phyloP scores from a whole-genome alignment of 2,113 vertebrate species.

The Gymnogyps californianus region DNA sequence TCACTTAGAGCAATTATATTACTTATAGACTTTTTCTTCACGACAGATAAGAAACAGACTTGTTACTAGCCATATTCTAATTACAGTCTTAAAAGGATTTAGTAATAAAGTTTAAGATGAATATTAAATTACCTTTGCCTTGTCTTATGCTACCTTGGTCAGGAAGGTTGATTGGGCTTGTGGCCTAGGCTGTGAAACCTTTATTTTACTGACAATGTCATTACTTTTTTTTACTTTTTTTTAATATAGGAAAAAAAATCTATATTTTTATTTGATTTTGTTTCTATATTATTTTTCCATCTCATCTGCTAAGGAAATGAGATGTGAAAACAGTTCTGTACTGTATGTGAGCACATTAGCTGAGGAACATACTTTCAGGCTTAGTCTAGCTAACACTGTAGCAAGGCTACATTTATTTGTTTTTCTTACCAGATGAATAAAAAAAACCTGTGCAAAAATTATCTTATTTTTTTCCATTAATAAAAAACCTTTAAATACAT shows the following conservation, averaged over 20 bases:
- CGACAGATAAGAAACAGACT: not conserved
- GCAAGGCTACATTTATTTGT: not conserved
- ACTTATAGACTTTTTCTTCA: not conserved
- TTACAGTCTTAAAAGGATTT: not conserved
- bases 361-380: not conserved
- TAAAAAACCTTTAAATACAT: not conserved
- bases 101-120: not conserved
- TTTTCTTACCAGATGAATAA: not conserved
- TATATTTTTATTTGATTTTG: conserved; percentile 25
- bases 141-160: not conserved
- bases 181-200: not conserved
- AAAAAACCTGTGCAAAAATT: not conserved
- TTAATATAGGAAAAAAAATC: not conserved
- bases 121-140: not conserved
- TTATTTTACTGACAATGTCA: not conserved
- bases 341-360: not conserved
- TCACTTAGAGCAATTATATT: not conserved
- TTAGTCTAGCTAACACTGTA: not conserved
- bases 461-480: not conserved
- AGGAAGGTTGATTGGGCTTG: not conserved
- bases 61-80: not conserved
- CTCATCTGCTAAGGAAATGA: conserved; percentile 59
- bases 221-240: not conserved
- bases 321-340: conserved; percentile 42
- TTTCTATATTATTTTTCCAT: conserved; percentile 64